Base-by-base conservation (phyloP, 2,113 vertebrate species). In the Scopus umbretta region DNA sequence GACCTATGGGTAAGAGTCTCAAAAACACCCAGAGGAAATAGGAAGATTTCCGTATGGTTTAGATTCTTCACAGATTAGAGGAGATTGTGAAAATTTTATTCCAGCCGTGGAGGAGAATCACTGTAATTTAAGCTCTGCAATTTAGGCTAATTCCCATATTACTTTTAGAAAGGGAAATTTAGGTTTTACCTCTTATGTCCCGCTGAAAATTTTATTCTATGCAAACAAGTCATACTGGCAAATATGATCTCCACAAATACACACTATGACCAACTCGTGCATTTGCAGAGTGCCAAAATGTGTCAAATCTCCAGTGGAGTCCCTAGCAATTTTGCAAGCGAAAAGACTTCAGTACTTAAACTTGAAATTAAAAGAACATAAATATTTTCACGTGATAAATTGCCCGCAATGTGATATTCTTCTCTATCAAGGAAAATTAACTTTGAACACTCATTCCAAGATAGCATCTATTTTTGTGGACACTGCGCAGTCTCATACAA, bases 41-140 rank as follows among this genome's bases (percentile, higher is more conserved):
- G 55, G 65, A 96, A 62, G 50, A 94, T 93, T 96, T 96, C 85
- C 92, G 92, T 88, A 94, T 76, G 78, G 81, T 93, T 96, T 96
- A 88, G 87, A 96, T 93, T 86, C 58, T 79, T 76, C 58, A 40
- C 38, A 96, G 93, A 96, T 93, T 95, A 96, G 78, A 90, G 53
- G 71, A n/a, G 79, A 94, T 91, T 90, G 49, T 85, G 74, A 94
- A 93, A 90, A 88, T 87, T 94, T 94, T 88, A 88, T 86, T 95
- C 78, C 70, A 95, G 73, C 66, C 85, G 78, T 82, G 90, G 53
- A 96, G 84, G 85, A 96, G 81, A 94, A 93, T 73, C 58, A 26
- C 71, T 38, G 85, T 80, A 92, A 93, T 93, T 94, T 93, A 93
- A 95, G 34, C 27, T 92, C 70, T 80, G 70, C 76, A 92, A 96